Conservation (phyloP, 2,113 vertebrate species). For the Colistium nudipinnis region DNA sequence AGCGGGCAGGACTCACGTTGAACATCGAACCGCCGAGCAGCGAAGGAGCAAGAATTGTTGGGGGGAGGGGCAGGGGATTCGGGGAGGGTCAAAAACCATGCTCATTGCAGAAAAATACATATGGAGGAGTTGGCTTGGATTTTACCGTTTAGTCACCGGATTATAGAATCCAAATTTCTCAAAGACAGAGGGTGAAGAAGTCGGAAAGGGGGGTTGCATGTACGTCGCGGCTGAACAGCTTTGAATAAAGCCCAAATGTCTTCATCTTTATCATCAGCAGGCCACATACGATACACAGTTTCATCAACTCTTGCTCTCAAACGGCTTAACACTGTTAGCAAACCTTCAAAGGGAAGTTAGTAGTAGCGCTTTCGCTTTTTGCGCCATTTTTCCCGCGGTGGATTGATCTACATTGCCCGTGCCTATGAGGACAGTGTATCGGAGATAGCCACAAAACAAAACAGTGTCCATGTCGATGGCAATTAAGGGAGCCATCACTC, state of each 20-base stretch:
- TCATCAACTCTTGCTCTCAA: background rate
- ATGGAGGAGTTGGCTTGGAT: background rate
- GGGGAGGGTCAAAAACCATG: slow-evolving; percentile 21
- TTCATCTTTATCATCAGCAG: background rate
- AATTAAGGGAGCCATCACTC: background rate
- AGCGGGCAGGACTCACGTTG: slow-evolving; percentile 5
- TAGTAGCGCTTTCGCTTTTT: too few species aligned
- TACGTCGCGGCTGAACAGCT: background rate
- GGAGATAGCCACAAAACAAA: background rate
- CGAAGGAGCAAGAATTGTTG: slow-evolving; percentile 23
- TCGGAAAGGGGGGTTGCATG: background rate
- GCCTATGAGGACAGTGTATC: background rate
- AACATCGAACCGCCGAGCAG: slow-evolving; percentile 19
- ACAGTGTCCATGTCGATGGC: background rate
- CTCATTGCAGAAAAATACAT: slow-evolving; percentile 19
- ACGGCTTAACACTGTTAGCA: background rate
- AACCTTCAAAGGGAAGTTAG: background rate
- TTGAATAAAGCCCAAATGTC: too few species aligned
- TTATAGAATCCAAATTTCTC: background rate
- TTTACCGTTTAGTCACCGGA: background rate
- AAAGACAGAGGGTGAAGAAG: background rate
- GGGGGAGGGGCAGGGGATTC: slow-evolving; percentile 8
- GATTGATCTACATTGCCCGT: background rate
- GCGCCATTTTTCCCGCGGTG: too few species aligned
- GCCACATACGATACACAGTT: background rate